phyloP scores from a whole-genome alignment of 2,888 invertebrate genomes.

The Cheilosia vulpina region DNA sequence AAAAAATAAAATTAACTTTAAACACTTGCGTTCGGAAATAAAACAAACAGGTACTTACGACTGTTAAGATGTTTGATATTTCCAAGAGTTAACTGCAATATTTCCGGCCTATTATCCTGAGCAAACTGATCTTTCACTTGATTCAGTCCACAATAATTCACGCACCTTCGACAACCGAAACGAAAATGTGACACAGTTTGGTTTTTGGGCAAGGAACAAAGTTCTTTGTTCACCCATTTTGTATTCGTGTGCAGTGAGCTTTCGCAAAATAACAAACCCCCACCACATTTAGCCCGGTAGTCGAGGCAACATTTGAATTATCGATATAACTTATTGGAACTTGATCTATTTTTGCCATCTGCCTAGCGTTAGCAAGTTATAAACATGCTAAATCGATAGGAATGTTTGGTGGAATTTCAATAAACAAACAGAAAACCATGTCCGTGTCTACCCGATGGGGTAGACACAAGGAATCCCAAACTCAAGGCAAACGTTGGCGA shows the following conservation, averaged over 20 bases:
- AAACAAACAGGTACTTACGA: slow-evolving; percentile 39
- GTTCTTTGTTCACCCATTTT: slow-evolving; percentile 38
- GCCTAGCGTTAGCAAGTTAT: slow-evolving; percentile 27
- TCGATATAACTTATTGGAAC: slow-evolving; percentile 74
- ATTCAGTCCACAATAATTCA: slow-evolving; percentile 37
- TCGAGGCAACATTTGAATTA: slow-evolving; percentile 51
- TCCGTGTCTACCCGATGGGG: slow-evolving; percentile 37
- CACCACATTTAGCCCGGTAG: slow-evolving; percentile 25
- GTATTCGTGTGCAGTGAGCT: slow-evolving; percentile 54
- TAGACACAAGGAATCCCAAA: slow-evolving; percentile 38
- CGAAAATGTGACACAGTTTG: slow-evolving; percentile 68
- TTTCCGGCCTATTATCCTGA: slow-evolving; percentile 2
- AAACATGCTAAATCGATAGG: slow-evolving; percentile 69
- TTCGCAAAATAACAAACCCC: slow-evolving; percentile 66
- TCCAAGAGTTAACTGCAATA: not conserved
- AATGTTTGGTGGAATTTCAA: slow-evolving; percentile 63
- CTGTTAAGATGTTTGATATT: slow-evolving; percentile 14
- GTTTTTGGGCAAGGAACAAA: slow-evolving; percentile 50
- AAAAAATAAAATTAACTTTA: not conserved
- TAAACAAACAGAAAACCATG: slow-evolving; percentile 58
- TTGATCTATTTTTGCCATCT: slow-evolving; percentile 71
- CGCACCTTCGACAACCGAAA: slow-evolving; percentile 73
- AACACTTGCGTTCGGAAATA: not conserved
- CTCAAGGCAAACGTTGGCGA: slow-evolving; percentile 37
- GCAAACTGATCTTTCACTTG: slow-evolving; percentile 21